A percentile compares a stretch with the other conserved stretches of the same genome.
These are phyloP conservation scores for Drosophila kuntzei DNA, from an alignment of 2,888 invertebrate genomes.

Conservation along the genomic window DNA sequence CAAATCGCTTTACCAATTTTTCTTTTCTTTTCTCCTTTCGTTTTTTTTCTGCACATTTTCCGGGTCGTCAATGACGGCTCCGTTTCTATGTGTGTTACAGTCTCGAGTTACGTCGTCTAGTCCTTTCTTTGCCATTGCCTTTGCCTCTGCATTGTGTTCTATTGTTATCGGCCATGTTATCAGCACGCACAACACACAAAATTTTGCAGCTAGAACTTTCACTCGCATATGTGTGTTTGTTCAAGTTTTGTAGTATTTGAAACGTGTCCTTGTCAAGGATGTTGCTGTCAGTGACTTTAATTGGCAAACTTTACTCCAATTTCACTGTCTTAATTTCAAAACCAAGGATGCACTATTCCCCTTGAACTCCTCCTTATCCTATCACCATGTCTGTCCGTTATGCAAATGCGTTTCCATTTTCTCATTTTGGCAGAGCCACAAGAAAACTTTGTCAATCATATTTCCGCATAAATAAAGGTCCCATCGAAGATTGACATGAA, in stretches of 20 bases:
- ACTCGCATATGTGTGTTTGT: conserved; percentile 1
- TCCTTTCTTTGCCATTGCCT: conserved; percentile 3
- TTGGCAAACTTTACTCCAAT: conserved; percentile 24
- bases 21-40: conserved; percentile 13
- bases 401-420: conserved; percentile 40
- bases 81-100: conserved; percentile 9
- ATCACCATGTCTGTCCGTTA: conserved; percentile 3
- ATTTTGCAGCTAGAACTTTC: background rate
- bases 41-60: conserved; percentile 37
- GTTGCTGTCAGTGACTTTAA: conserved; percentile 20
- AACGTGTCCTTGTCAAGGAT: conserved; percentile 22
- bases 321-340: conserved; percentile 20
- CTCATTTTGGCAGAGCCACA: conserved; percentile 17
- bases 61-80: conserved; percentile 31
- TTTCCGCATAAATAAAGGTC: conserved; percentile 21
- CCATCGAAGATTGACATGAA: conserved; percentile 16
- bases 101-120: conserved; percentile 30
- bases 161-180: conserved; percentile 44
- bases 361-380: conserved; percentile 7
- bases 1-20: conserved; percentile 71
- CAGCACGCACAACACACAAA: conserved; percentile 22
- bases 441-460: conserved; percentile 19
- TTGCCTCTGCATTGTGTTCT: conserved; percentile 19
- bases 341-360: conserved; percentile 16
- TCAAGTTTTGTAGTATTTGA: conserved; percentile 9